Base-by-base conservation (phyloP, 2,797 vertebrate genomes). In the Acipenser ruthenus region DNA sequence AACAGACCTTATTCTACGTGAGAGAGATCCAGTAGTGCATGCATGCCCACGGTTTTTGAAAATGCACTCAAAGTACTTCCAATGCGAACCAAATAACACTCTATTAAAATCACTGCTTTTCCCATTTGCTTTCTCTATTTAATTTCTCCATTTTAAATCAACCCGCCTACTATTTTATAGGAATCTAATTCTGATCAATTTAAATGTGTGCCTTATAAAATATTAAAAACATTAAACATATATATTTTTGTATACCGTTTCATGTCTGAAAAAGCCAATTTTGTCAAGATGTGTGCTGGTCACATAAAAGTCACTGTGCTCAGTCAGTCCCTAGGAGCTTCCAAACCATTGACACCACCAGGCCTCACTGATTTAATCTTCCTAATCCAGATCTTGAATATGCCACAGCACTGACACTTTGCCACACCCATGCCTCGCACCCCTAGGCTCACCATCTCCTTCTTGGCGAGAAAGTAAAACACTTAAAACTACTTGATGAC, bases 401-500 rank as follows among this genome's bases (percentile, higher is more conserved):
- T 58, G 55, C 8, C 55, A 13, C 55, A 11, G 10, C 55, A 58
- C 11, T n/a, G 11, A 10, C 55, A 10, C 12, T n/a, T 58, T 58
- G 55, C 12, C 55, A 37, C 37, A 37, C 55, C 55, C n/a, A n/a
- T 11, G 12, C 11, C 37, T 37, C 37, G 5, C 0, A n/a, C 55
- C 55, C 55, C 12, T 58, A n/a, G 7, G 10, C 55, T 7, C 12
- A 0, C 7, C 55, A n/a, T n/a, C 55, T 6, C 55, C n/a, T 58
- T 7, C 55, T 58, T 11, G 10, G 55, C 1, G 15, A 11, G 11
- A 58, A 58, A n/a, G 55, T n/a, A n/a, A 13, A 58, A 58, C 55
- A 58, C 55, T 58, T 37, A 58, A 13, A 58, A 58, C 6, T n/a
- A 58, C 55, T 58, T 58, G 15, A 58, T 58, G 55, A n/a, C 55